These are phyloP conservation scores for Seladonia tumulorum DNA, from an alignment of 2,888 invertebrate species.

Conservation along the genomic window DNA sequence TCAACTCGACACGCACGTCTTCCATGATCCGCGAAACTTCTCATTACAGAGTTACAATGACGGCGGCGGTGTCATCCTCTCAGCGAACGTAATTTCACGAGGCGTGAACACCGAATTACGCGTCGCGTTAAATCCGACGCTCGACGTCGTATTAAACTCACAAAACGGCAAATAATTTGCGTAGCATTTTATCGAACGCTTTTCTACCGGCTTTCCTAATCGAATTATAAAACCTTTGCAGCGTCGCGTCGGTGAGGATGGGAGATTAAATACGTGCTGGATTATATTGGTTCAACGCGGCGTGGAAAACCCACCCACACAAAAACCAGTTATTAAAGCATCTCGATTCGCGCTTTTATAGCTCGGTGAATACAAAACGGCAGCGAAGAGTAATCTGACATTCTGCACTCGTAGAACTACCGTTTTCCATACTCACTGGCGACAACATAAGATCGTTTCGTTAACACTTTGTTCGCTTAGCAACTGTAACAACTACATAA, in stretches of 20 bases:
- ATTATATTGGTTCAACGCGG: conserved; percentile 5
- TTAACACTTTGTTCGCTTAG: no score
- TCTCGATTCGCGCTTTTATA: neutral
- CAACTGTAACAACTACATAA: no score
- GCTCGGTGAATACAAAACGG: neutral
- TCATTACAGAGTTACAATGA: neutral
- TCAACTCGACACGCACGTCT: neutral
- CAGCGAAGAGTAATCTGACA: neutral
- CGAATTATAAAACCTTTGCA: conserved; percentile 2
- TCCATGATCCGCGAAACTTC: neutral
- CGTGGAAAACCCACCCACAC: neutral
- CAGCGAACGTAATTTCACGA: neutral
- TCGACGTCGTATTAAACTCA: neutral
- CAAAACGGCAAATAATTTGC: neutral
- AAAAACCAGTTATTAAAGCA: conserved; percentile 3
- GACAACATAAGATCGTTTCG: no score
- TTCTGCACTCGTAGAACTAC: neutral
- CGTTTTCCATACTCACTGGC: no score
- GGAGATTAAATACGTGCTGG: conserved; percentile 10
- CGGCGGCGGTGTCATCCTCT: neutral
- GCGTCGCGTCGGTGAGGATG: neutral
- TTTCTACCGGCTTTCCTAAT: conserved; percentile 9
- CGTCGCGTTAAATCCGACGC: neutral
- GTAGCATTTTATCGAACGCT: neutral
- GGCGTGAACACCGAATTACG: neutral